phyloP scores from a whole-genome alignment of 2,888 invertebrate genomes.

The Eugnorisma glareosa region DNA sequence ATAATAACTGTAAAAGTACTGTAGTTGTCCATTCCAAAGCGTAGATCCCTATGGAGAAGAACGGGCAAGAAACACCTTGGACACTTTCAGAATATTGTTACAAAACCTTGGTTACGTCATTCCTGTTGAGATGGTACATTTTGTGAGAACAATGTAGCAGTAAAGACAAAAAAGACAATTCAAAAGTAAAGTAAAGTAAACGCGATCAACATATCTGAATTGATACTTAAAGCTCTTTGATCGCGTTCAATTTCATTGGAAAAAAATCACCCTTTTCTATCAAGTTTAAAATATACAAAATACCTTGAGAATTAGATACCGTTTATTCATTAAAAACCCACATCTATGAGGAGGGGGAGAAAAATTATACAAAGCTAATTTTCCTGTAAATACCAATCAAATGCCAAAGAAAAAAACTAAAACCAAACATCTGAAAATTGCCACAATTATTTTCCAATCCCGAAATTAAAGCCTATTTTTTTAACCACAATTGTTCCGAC shows the following conservation, averaged over 20 bases:
- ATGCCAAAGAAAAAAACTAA: background rate
- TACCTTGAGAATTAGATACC: background rate
- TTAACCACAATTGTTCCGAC: conserved; percentile 56
- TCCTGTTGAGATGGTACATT: too few relatives aligned
- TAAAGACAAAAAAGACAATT: too few relatives aligned
- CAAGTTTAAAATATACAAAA: background rate
- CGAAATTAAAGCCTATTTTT: conserved; percentile 44
- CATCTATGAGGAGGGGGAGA: background rate
- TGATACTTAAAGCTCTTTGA: background rate
- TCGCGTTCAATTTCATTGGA: background rate
- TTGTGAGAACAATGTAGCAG: too few relatives aligned
- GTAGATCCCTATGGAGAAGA: too few relatives aligned
- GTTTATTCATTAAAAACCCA: background rate
- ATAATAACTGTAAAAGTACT: too few relatives aligned
- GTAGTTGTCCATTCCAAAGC: too few relatives aligned
- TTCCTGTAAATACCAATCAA: background rate
- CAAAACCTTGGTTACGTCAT: too few relatives aligned
- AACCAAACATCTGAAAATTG: conserved; percentile 5
- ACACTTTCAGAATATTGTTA: too few relatives aligned
- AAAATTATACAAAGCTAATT: background rate
- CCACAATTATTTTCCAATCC: conserved; percentile 25
- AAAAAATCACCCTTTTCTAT: background rate
- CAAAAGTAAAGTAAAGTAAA: background rate
- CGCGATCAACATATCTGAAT: background rate
- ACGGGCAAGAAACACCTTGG: too few relatives aligned